phyloP scores from a whole-genome alignment of 2,113 vertebrate genomes.

The Grammomys dolichurus region DNA sequence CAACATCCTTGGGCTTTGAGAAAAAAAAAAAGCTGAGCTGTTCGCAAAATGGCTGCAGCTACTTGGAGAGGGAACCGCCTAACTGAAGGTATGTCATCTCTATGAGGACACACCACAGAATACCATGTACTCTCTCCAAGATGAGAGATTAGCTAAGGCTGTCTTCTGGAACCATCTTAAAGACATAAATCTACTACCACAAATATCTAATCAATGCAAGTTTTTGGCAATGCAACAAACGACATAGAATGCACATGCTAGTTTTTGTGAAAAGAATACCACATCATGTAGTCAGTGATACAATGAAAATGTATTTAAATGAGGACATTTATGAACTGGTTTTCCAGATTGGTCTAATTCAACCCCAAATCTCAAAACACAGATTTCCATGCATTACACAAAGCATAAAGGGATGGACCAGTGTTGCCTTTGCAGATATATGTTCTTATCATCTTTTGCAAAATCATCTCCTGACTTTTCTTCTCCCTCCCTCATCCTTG shows the following conservation, averaged over 20 bases:
- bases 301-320: background rate
- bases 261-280: constrained; percentile 61
- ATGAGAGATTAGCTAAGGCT: constrained; percentile 71
- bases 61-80: constrained; percentile 84
- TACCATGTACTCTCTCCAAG: constrained; percentile 84
- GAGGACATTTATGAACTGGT: constrained; percentile 24
- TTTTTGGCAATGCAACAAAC: constrained; percentile 62
- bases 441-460: constrained; percentile 16
- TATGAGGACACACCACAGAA: constrained; percentile 84
- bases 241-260: constrained; percentile 51
- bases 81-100: constrained; percentile 86
- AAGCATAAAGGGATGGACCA: background rate
- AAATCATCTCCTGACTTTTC: background rate
- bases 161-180: constrained; percentile 79
- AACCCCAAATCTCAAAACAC: constrained; percentile 5
- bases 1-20: constrained; percentile 72
- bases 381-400: constrained; percentile 35
- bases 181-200: constrained; percentile 64
- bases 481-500: background rate
- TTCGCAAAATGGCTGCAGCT: constrained; percentile 78
- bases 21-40: constrained; percentile 69
- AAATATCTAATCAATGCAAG: constrained; percentile 74
- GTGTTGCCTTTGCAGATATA: background rate
- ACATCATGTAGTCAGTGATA: background rate
- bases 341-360: constrained; percentile 55